Base-by-base conservation (phyloP, 1,140 invertebrate genomes). In the Leptinotarsa defecta region DNA sequence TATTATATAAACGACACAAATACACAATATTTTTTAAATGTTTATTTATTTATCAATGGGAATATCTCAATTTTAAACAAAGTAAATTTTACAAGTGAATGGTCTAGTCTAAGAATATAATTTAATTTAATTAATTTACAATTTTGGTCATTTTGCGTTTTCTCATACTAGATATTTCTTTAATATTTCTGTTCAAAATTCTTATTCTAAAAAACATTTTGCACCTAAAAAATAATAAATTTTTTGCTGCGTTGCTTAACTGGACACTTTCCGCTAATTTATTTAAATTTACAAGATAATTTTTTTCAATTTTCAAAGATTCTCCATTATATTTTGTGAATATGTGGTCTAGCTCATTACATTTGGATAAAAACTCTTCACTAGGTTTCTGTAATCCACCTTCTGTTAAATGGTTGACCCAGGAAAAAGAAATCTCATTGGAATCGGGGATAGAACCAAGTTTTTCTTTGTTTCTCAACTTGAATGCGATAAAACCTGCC, bases 401-500 rank as follows among this genome's bases (percentile, higher is more conserved):
- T 70, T 75, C 49, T 15, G 65, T 24, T 27, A 74, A 68, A 76
- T 68, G 67, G 34, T 68, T 74, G 15, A 68, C 48, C 71, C 75
- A 76, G 48, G 75, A 76, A 74, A 74, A 74, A 13, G 71, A 76
- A 48, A 34, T 34, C 8, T 76, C 75, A 65, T 65, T 76, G 52
- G 11, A 48, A 57, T 76, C 63, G 13, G 75, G 43, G 67, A 76
- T 67, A 17, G 65, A 76, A 48, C 75, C 71, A 27, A 76, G 75
- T 13, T 43, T 76, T 68, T 73, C 71, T 22, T 73, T 76, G 3
- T 76, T 73, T 48, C 63, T 63, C 48, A 76, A 76, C 67, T 76
- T 76, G 68, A 76, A 76, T 24, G 75, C 71, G 67, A 76, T 73
- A 48, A 73, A 76, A n/a, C 75, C 75, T 17, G 69, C 75, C 70